phyloP scores from a whole-genome alignment of 1,140 invertebrate species.

The Lepidostoma basale region DNA sequence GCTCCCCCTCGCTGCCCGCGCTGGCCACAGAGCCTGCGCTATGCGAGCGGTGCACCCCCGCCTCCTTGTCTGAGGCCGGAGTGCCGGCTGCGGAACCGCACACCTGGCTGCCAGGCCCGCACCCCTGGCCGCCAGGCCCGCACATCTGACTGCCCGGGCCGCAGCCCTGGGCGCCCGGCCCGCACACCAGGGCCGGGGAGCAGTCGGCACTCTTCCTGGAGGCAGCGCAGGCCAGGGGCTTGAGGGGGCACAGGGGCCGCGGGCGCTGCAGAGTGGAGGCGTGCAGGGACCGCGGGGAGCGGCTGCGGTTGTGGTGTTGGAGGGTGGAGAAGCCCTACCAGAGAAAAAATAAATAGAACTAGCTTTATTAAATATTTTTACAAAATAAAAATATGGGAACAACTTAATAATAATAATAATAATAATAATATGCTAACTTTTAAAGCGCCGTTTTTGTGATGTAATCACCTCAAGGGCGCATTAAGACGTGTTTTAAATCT shows the following conservation, averaged over 20 bases:
- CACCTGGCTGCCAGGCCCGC: not conserved
- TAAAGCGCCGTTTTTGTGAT: too few relatives aligned
- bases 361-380: too few relatives aligned
- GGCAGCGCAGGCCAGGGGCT: not conserved
- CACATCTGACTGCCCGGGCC: not conserved
- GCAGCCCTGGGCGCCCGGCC: not conserved
- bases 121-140: not conserved
- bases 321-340: conserved; percentile 45
- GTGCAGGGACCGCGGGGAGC: conserved; percentile 28
- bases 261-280: conserved; percentile 35
- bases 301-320: conserved; percentile 39
- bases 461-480: too few relatives aligned
- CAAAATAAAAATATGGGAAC: too few relatives aligned
- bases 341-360: too few relatives aligned
- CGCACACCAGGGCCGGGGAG: not conserved
- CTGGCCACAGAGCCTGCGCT: conserved; percentile 42
- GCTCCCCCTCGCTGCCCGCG: conserved; percentile 30
- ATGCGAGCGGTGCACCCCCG: conserved; percentile 37
- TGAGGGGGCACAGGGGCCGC: conserved; percentile 19
- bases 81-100: not conserved
- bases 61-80: not conserved
- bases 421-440: too few relatives aligned
- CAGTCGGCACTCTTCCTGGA: not conserved
- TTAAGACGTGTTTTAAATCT: too few relatives aligned
- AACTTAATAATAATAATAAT: too few relatives aligned